Evolutionary conservation across 1,140 invertebrate species (phyloP), one percentile per base, ranked within the genome.

Genomic region (Steinernema khuongi): DNA sequence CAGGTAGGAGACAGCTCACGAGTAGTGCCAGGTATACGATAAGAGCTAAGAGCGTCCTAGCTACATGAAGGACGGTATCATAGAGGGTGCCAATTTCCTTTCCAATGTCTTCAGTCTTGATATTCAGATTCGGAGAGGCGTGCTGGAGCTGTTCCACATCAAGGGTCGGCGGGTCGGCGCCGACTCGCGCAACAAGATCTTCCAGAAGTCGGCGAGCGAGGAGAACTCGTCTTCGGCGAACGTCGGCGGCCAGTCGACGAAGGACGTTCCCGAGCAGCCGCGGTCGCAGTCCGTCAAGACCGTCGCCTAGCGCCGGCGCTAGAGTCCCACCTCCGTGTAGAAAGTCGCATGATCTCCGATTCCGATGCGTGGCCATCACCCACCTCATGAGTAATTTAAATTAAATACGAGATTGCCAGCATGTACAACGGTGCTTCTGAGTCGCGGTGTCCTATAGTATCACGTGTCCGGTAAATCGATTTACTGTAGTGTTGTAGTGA

Each of bases 361-460:
- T 60, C 22, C 50, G 22, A 60, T 60, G 50, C 50, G 50, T 60
- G 50, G 50, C 50, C 50, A 60, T 60, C 50, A 17, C 26, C 50
- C 50, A 60, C 50, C 50, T 60, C 50, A 60, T 17, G 22, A 11
- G 50, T 60, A 60, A 60, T 60, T 60, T 60, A 60, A 60, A 60
- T 60, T 60, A 60, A 60, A 60, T 60, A 26, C 50, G 50, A 60
- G 50, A 60, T 60, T 60, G 50, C 50, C 50, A 7, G 50, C 4
- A 60, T 60, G 50, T 60, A 60, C 50, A 60, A 60, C 50, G 22
- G n/a, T n/a, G n/a, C n/a, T n/a, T n/a, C n/a, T n/a, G n/a, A n/a
- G n/a, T n/a, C n/a, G n/a, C n/a, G n/a, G n/a, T n/a, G n/a, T n/a
- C n/a, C n/a, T n/a, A n/a, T n/a, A n/a, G n/a, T n/a, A n/a, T n/a